Percentiles rank a stretch among this genome's conserved stretches.
Conservation (phyloP, 2,113 vertebrate genomes). For the Pollachius pollachius region DNA sequence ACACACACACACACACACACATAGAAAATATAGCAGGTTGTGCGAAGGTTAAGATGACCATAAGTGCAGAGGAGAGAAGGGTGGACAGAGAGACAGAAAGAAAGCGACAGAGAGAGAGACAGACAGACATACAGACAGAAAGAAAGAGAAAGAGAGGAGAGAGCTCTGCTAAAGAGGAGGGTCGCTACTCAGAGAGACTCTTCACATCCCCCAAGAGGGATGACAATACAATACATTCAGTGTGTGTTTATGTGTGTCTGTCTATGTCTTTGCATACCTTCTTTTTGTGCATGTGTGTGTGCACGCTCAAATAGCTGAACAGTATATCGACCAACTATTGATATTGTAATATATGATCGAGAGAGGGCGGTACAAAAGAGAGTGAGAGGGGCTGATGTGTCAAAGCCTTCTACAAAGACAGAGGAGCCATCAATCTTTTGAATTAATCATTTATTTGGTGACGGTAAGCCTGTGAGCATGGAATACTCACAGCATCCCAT, state of each 20-base stretch:
- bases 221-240: slow-evolving; percentile 5
- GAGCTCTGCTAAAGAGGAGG: slow-evolving; percentile 27
- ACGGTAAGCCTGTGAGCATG: neutral
- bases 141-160: neutral
- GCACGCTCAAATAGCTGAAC: no score
- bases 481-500: neutral
- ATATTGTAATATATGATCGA: no score
- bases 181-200: slow-evolving; percentile 35
- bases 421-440: neutral
- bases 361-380: no score
- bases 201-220: slow-evolving; percentile 17
- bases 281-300: neutral
- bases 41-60: no score
- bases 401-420: no score
- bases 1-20: no score
- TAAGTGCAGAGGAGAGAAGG: neutral
- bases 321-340: no score
- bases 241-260: slow-evolving; percentile 9
- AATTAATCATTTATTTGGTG: neutral
- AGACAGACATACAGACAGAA: neutral
- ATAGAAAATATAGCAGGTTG: no score
- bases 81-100: slow-evolving; percentile 34
- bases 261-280: slow-evolving; percentile 4
- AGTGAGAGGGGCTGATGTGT: no score
- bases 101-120: slow-evolving; percentile 24